Conservation (phyloP, 1,140 invertebrate genomes). For the Leptinotarsa undecemlineata region DNA sequence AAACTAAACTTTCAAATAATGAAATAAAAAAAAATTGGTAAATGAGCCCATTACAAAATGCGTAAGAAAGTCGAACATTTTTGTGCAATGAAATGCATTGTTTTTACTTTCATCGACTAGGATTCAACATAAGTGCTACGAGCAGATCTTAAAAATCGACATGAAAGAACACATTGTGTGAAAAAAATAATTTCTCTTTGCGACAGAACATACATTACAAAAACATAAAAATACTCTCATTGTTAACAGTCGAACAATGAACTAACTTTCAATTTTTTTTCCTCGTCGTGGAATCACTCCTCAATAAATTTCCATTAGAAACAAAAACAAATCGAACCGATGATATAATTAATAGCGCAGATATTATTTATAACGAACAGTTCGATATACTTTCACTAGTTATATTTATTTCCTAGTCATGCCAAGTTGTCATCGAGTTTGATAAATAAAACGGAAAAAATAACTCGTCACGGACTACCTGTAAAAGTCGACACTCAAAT, state of each 20-base stretch:
- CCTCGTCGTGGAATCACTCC: not conserved
- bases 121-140: too few relatives aligned
- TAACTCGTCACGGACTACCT: slow-evolving; percentile 4
- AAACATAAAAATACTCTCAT: not conserved
- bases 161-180: not conserved
- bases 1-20: too few relatives aligned
- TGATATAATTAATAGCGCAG: not conserved
- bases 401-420: not conserved
- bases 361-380: not conserved
- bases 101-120: too few relatives aligned
- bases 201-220: not conserved
- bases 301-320: slow-evolving; percentile 1
- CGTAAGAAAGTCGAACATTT: too few relatives aligned
- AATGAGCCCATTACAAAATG: too few relatives aligned
- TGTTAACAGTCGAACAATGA: not conserved
- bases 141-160: not conserved
- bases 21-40: too few relatives aligned
- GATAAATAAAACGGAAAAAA: slow-evolving; percentile 1
- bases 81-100: too few relatives aligned
- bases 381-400: not conserved
- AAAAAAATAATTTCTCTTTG: not conserved
- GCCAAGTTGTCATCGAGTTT: slow-evolving; percentile 4
- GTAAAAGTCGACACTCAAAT: not conserved
- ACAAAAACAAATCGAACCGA: slow-evolving; percentile 1
- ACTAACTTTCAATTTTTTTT: not conserved